Conservation (phyloP, 2,797 vertebrate species). For the Streptopelia turtur region DNA sequence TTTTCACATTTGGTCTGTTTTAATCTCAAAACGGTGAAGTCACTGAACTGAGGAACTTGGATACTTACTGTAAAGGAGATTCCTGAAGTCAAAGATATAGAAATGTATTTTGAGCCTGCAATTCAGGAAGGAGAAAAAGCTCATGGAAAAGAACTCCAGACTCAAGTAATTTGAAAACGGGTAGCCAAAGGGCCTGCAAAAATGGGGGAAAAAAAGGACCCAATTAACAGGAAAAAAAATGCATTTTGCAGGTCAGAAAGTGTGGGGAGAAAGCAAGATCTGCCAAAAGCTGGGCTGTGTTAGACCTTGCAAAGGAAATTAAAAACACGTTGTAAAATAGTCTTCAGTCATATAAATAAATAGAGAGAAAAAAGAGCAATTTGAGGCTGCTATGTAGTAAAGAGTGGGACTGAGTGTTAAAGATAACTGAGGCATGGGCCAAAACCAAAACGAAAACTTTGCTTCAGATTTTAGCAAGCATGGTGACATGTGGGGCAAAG, state of each 20-base stretch:
- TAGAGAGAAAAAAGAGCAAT: neutral
- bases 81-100: neutral
- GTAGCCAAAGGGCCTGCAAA: neutral
- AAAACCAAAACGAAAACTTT: neutral
- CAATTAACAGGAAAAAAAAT: slow-evolving; percentile 15
- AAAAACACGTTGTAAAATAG: slow-evolving; percentile 43
- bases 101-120: neutral
- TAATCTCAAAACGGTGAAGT: neutral
- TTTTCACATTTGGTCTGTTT: neutral
- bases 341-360: slow-evolving; percentile 28
- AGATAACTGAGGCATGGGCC: neutral
- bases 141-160: neutral
- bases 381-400: neutral
- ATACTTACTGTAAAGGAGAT: neutral
- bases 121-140: neutral
- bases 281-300: neutral
- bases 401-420: neutral
- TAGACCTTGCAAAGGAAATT: slow-evolving; percentile 57
- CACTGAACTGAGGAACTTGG: neutral
- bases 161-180: neutral
- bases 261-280: neutral
- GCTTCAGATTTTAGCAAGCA: neutral
- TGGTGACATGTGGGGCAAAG: neutral
- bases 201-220: neutral
- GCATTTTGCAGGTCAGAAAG: neutral